Percentiles rank a stretch among this genome's conserved stretches.
phyloP scores from a whole-genome alignment of 2,797 vertebrate species.

The Macrochelys suwanniensis region DNA sequence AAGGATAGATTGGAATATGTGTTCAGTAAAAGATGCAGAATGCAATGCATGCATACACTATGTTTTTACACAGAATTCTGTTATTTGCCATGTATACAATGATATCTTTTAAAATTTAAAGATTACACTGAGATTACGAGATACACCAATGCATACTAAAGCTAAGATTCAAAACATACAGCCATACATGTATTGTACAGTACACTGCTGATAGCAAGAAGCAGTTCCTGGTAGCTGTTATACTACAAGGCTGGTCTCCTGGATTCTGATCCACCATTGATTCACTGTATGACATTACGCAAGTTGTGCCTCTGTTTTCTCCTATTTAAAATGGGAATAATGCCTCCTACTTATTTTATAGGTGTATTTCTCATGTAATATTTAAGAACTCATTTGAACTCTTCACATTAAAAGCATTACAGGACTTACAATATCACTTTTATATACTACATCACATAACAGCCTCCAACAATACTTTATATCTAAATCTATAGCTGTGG shows the following conservation, averaged over 20 bases:
- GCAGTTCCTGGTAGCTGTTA: background rate
- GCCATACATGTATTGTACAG: background rate
- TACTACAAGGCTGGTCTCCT: background rate
- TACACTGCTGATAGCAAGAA: background rate
- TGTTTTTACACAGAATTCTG: background rate
- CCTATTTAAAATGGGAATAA: background rate
- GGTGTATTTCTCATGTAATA: background rate
- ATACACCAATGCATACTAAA: background rate
- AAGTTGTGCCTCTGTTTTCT: fast-evolving
- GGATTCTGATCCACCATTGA: background rate
- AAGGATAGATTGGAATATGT: background rate
- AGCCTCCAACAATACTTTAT: background rate
- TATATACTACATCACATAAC: too few relatives aligned
- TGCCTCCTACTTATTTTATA: background rate
- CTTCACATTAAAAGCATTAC: background rate
- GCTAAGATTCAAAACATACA: background rate
- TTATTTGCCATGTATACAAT: background rate
- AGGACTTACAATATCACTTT: background rate
- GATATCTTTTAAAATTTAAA: background rate
- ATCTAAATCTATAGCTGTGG: background rate
- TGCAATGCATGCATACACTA: background rate
- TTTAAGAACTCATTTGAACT: background rate
- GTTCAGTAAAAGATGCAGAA: background rate
- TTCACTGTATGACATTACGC: background rate
- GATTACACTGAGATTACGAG: background rate